phyloP scores from a whole-genome alignment of 1,140 invertebrate species.

The Plutomurus gul region DNA sequence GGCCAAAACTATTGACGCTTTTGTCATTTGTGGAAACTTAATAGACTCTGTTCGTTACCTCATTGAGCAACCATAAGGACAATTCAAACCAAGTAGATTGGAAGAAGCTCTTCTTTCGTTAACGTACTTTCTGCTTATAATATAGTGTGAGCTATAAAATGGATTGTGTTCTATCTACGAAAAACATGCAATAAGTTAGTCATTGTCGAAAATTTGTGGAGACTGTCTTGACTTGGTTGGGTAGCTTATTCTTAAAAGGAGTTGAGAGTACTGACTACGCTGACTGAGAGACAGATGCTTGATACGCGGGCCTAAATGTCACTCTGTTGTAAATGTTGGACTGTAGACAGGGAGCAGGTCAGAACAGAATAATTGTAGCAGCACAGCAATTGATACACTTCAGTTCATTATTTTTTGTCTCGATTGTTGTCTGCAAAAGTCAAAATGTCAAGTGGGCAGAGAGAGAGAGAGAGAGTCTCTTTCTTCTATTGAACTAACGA shows the following conservation, averaged over 20 bases:
- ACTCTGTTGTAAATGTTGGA: neutral
- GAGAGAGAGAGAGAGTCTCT: neutral
- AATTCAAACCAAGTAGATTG: neutral
- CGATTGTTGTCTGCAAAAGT: conserved; percentile 1
- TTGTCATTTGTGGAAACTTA: conserved; percentile 39
- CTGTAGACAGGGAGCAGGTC: conserved; percentile 5
- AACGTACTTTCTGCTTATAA: no score
- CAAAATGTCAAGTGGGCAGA: conserved; percentile 28
- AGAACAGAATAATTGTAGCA: neutral
- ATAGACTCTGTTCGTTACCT: conserved; percentile 30
- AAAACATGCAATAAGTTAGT: conserved; percentile 22
- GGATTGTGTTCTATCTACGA: neutral
- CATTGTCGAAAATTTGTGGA: conserved; percentile 17
- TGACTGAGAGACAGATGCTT: conserved; percentile 11
- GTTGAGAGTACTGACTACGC: no score
- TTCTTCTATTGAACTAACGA: no score
- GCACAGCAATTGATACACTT: conserved; percentile 9
- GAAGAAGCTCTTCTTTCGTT: no score
- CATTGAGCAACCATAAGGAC: conserved; percentile 19
- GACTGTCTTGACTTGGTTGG: neutral
- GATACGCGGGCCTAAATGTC: conserved; percentile 15
- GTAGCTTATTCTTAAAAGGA: neutral
- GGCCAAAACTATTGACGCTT: conserved; percentile 23
- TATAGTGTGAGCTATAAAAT: no score
- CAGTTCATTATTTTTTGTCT: conserved; percentile 9